A percentile compares a stretch with the other conserved stretches of the same genome.
phyloP scores from a whole-genome alignment of 2,888 invertebrate species.

The Leucoma salicis region DNA sequence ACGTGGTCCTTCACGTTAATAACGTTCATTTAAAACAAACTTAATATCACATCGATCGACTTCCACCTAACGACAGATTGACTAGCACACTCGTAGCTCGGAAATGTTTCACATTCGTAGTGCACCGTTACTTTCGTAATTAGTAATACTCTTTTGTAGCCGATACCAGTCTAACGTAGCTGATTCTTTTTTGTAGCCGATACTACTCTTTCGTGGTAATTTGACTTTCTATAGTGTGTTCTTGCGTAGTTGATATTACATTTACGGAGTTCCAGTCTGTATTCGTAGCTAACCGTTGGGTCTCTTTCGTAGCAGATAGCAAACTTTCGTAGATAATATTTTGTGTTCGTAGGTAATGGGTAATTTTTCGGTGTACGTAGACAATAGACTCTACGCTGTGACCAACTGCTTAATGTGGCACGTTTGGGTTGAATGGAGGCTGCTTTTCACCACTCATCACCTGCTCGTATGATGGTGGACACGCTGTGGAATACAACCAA shows the following conservation, averaged over 20 bases:
- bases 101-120: neutral
- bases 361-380: neutral
- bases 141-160: neutral
- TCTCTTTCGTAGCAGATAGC: neutral
- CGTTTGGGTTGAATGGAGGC: constrained; percentile 48
- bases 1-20: constrained; percentile 3
- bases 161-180: neutral
- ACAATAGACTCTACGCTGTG: neutral
- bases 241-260: neutral
- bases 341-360: neutral
- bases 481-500: constrained; percentile 31
- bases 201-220: neutral
- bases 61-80: neutral
- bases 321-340: neutral
- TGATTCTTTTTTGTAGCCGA: neutral
- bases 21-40: too few species aligned
- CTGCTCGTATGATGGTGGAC: constrained; percentile 64
- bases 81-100: neutral
- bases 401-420: constrained; percentile 24
- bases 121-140: neutral
- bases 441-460: constrained; percentile 43
- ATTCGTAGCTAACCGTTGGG: neutral
- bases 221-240: neutral
- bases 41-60: constrained; percentile 3
- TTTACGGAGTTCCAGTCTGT: neutral